Evolutionary conservation across 2,888 invertebrate genomes (phyloP), one percentile per base, ranked within the genome.

Genomic region (Eilema griseolum): DNA sequence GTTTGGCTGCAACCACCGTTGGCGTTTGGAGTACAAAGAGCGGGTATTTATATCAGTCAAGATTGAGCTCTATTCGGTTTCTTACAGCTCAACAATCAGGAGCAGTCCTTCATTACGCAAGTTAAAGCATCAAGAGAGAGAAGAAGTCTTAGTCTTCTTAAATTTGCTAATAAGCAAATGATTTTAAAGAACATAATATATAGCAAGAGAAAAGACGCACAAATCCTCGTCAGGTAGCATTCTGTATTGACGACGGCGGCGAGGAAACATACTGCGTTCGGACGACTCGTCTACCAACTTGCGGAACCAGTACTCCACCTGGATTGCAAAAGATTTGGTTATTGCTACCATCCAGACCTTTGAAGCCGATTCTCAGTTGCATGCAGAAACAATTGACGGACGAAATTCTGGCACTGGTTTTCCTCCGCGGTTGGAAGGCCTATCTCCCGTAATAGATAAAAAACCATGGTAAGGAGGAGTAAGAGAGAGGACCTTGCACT

Each of bases 281-380:
- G 88, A 79, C 4, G 91, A 85, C 5, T 94, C 93, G 84, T 94
- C 93, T 85, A 93, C 82, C 79, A 95, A 86, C 84, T 93, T 95
- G 70, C 92, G 92, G 78, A 94, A 95, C 95, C 95, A 95, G 80
- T 91, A 95, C 77, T 95, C 95, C 83, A 95, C 95, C 95, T 95
- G 81, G 20, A 31, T 28, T 23, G 8, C 20, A 24, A 16, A 41
- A 69, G 0, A 59, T 28, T 63, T 16, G 12, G 56, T 65, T 56
- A 56, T 26, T 20, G 3, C 24, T 20, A 5, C 11, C 37, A 0
- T 41, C 14, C 11, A 37, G 41, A 4, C 41, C 41, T 37, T 12
- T 8, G 0, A 16, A 8, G 41, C 16, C 16, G 0, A 41, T 11
- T 33, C 37, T 11, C 14, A 37, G 14, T 5, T 12, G 12, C 37